These are phyloP conservation scores for Nowickia ferox DNA, from an alignment of 2,888 invertebrate species.

Conservation along the genomic window DNA sequence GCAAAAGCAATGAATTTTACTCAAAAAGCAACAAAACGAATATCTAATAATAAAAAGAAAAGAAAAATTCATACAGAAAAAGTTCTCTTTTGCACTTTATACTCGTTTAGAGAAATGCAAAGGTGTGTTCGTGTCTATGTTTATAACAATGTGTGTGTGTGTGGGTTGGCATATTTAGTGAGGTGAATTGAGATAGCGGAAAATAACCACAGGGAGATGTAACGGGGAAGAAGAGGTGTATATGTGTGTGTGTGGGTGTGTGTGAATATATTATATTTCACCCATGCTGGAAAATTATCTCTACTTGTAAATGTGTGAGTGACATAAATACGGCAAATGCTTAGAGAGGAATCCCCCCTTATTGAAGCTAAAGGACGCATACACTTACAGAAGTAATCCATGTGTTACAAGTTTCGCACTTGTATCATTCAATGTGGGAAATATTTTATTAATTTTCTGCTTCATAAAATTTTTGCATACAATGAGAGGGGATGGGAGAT, in stretches of 20 bases:
- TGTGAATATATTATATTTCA: not conserved
- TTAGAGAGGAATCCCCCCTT: not conserved
- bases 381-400: not conserved
- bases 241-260: no score
- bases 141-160: not conserved
- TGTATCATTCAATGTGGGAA: not conserved
- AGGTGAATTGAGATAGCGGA: constrained; percentile 43
- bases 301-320: constrained; percentile 1
- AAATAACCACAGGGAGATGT: constrained; percentile 3
- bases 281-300: not conserved
- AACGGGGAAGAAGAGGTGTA: not conserved
- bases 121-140: not conserved
- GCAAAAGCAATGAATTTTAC: not conserved
- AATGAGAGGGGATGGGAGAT: not conserved
- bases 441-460: constrained; percentile 8
- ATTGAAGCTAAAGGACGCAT: not conserved
- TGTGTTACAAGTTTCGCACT: not conserved
- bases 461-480: not conserved
- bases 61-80: not conserved
- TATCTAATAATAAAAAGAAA: not conserved
- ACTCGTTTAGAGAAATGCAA: not conserved
- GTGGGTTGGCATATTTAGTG: constrained; percentile 7
- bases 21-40: not conserved
- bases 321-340: not conserved
- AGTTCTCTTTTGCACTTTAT: not conserved